Conservation (phyloP, 1,140 invertebrate genomes). For the Patella vulgata region DNA sequence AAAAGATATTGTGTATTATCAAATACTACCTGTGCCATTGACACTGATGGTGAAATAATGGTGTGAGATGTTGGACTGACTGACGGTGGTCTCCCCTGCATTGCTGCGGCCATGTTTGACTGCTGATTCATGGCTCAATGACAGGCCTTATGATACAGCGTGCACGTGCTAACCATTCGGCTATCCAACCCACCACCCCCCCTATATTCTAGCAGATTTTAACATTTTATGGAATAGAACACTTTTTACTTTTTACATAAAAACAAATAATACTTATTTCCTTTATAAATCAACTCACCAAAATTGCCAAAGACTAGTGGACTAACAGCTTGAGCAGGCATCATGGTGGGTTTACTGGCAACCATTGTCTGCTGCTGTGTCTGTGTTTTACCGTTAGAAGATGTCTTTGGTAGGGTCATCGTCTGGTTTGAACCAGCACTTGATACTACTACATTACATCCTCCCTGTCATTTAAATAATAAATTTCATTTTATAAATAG, state of each 20-base stretch:
- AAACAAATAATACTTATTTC: neutral
- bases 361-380: constrained; percentile 36
- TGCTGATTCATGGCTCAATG: constrained; percentile 43
- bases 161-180: no score
- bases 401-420: neutral
- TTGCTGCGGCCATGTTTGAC: constrained; percentile 40
- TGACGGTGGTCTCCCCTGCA: constrained; percentile 41
- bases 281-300: no score
- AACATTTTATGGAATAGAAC: neutral
- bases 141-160: no score
- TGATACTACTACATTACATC: neutral
- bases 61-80: constrained; percentile 29
- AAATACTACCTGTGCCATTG: constrained; percentile 35
- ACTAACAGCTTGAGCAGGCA: constrained; percentile 44
- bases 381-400: constrained; percentile 14
- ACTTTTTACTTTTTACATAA: neutral
- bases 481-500: no score
- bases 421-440: neutral
- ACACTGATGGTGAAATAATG: constrained; percentile 35
- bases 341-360: constrained; percentile 50
- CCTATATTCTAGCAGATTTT: neutral
- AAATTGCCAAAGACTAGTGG: constrained; percentile 48
- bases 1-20: constrained; percentile 14
- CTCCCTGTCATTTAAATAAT: no score
- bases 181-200: no score